Evolutionary conservation across 2,888 invertebrate genomes (phyloP).

Genomic region (Drosophila nr. perissopoda): DNA sequence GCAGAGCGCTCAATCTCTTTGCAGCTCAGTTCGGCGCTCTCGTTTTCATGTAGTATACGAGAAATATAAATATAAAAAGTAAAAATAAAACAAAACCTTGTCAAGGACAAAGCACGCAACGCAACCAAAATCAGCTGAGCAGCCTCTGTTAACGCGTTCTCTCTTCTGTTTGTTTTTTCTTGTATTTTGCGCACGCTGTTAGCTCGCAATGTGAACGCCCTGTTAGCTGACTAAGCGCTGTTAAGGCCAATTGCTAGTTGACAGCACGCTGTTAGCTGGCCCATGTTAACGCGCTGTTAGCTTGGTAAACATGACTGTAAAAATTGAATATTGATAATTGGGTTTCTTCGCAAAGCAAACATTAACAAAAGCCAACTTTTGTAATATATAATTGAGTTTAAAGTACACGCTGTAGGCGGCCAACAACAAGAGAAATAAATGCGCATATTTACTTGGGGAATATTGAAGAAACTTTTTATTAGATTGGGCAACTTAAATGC

Average conservation of each 20-base stretch:
- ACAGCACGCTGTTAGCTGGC: conserved; percentile 23
- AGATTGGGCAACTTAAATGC: conserved; percentile 43
- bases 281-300: conserved; percentile 33
- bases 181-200: conserved; percentile 39
- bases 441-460: conserved; percentile 19
- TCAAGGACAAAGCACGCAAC: conserved; percentile 79
- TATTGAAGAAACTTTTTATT: conserved; percentile 51
- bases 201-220: conserved; percentile 18
- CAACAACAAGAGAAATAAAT: neutral
- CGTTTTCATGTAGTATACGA: conserved; percentile 25
- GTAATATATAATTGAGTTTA: conserved; percentile 38
- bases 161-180: conserved; percentile 47
- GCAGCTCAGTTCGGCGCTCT: conserved; percentile 14
- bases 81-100: conserved; percentile 77
- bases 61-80: conserved; percentile 22
- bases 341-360: conserved; percentile 31
- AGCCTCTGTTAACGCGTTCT: conserved; percentile 17
- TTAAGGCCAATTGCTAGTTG: neutral
- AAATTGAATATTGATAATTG: conserved; percentile 69
- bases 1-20: conserved; percentile 18
- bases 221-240: conserved; percentile 27
- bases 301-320: conserved; percentile 44
- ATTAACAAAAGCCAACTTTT: conserved; percentile 29
- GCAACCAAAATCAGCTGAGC: conserved; percentile 74
- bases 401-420: conserved; percentile 1